These are phyloP conservation scores for Lithophane ornitopus DNA, from an alignment of 2,888 invertebrate species.

Conservation along the genomic window DNA sequence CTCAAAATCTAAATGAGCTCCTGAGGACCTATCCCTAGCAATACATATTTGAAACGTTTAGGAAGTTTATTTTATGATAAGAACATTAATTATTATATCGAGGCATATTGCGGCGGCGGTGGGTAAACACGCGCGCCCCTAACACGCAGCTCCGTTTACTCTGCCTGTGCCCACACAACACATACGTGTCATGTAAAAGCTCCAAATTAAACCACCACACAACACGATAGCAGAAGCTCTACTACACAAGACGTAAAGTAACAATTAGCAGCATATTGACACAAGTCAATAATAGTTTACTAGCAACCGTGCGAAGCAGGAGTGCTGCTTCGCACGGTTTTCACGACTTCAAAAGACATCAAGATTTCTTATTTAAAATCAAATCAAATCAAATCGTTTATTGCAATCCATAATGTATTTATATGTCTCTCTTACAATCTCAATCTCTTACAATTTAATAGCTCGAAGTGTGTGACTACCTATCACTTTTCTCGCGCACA, in stretches of 20 bases:
- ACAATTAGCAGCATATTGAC: background rate
- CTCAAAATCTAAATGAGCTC: slow-evolving; percentile 23
- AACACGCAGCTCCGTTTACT: slow-evolving; percentile 5
- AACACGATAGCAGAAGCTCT: slow-evolving; percentile 27
- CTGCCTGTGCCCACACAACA: slow-evolving; percentile 33
- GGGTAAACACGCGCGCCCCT: slow-evolving; percentile 59
- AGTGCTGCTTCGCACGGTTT: no score
- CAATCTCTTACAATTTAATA: no score
- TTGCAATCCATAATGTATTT: no score
- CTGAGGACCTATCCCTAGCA: background rate
- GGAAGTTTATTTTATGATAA: slow-evolving; percentile 58
- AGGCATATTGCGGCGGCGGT: slow-evolving; percentile 26
- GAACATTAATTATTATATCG: slow-evolving; percentile 59
- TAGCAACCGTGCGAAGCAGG: no score
- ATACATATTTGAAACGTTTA: slow-evolving; percentile 24
- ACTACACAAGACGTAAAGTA: background rate
- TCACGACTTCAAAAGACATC: no score
- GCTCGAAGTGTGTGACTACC: no score
- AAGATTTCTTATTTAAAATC: no score
- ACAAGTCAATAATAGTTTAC: background rate
- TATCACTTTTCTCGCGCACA: no score
- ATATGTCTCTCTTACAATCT: no score
- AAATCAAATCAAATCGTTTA: no score
- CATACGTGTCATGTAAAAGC: slow-evolving; percentile 31
- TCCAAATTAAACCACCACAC: slow-evolving; percentile 9